Conservation (phyloP, 2,888 invertebrate genomes). For the Phanerotoma sp. region DNA sequence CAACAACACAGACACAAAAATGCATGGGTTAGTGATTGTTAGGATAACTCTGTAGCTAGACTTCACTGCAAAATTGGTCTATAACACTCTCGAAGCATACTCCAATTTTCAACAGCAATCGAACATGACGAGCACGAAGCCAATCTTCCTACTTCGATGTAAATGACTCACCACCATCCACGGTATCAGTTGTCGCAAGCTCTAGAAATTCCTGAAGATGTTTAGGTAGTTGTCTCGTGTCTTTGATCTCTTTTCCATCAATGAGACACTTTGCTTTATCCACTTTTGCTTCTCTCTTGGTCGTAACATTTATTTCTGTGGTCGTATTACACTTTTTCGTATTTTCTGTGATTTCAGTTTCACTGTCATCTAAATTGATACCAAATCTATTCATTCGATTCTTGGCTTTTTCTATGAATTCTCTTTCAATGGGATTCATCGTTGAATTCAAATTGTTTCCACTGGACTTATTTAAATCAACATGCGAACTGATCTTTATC, state of each 20-base stretch:
- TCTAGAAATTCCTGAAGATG: conserved; percentile 79
- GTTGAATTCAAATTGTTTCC: conserved; percentile 1
- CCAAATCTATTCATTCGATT: conserved; percentile 71
- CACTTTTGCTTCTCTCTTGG: conserved; percentile 27
- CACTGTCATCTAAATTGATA: conserved; percentile 66
- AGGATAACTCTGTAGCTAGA: conserved; percentile 1
- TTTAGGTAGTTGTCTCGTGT: conserved; percentile 68
- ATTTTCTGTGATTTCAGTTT: not conserved
- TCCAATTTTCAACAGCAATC: conserved; percentile 23
- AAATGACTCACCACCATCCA: conserved; percentile 60
- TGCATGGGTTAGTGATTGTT: conserved; percentile 12
- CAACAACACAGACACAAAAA: not conserved
- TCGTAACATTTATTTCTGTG: not conserved
- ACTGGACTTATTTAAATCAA: conserved; percentile 34
- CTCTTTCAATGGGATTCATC: conserved; percentile 66
- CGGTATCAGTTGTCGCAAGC: conserved; percentile 59
- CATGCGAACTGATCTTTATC: conserved; percentile 71
- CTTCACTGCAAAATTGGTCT: not conserved
- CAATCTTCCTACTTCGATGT: conserved; percentile 46
- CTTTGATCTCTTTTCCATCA: conserved; percentile 67
- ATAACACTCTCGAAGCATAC: conserved; percentile 20
- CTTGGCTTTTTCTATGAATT: conserved; percentile 76
- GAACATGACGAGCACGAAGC: conserved; percentile 58
- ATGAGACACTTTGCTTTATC: conserved; percentile 63
- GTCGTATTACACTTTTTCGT: conserved; percentile 39